Conservation (phyloP, 2,113 vertebrate genomes). For the Oryzias javanicus region DNA sequence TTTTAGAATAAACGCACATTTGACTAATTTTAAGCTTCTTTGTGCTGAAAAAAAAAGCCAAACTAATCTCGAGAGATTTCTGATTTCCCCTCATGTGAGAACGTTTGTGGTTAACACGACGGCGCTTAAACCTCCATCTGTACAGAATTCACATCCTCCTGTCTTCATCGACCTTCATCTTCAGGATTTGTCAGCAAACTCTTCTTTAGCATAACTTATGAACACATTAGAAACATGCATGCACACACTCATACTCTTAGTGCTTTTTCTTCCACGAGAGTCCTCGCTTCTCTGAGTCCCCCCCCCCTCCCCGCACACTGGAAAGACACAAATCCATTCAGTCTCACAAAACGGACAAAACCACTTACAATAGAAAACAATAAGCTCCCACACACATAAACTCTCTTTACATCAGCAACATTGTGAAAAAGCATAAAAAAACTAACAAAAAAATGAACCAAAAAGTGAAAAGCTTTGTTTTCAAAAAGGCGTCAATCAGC, state of each 20-base stretch:
- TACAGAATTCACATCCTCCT: slow-evolving; percentile 18
- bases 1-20: too few species aligned
- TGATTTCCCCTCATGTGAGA: not conserved
- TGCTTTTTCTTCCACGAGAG: slow-evolving; percentile 44
- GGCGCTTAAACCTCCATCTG: not conserved
- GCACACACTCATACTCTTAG: slow-evolving; percentile 50
- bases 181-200: slow-evolving; percentile 58
- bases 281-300: slow-evolving; percentile 1
- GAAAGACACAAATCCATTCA: slow-evolving; percentile 32
- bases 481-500: slow-evolving; percentile 67
- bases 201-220: slow-evolving; percentile 38
- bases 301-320: slow-evolving; percentile 24
- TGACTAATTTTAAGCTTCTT: too few species aligned
- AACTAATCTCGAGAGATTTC: too few species aligned
- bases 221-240: slow-evolving; percentile 46
- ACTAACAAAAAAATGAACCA: slow-evolving; percentile 58
- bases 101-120: not conserved
- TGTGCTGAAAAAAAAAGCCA: too few species aligned
- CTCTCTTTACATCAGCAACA: slow-evolving; percentile 51
- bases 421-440: slow-evolving; percentile 55
- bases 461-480: slow-evolving; percentile 69
- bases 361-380: slow-evolving; percentile 23
- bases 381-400: slow-evolving; percentile 19
- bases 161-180: slow-evolving; percentile 43
- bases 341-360: slow-evolving; percentile 8